These are phyloP conservation scores for Coecobrya sp. DNA, from an alignment of 2,888 invertebrate species.

Conservation along the genomic window DNA sequence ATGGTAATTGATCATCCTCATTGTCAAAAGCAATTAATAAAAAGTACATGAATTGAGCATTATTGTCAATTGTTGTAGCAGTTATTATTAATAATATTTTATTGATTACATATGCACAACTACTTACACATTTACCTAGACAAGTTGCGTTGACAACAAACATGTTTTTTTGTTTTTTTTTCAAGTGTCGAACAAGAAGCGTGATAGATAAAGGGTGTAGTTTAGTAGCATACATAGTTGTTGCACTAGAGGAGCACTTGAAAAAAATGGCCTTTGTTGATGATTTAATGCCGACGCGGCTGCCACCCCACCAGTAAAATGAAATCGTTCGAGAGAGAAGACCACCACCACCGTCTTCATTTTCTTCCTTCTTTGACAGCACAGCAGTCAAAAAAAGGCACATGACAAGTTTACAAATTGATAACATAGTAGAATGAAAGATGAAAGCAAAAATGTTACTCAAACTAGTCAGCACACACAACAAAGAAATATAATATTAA, in stretches of 20 bases:
- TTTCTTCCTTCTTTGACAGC: background rate
- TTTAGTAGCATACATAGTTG: background rate
- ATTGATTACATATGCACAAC: background rate
- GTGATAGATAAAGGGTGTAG: background rate
- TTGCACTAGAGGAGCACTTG: background rate
- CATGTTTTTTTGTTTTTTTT: constrained; percentile 25
- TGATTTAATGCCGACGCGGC: constrained; percentile 19
- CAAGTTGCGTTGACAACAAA: constrained; percentile 28
- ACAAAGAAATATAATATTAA: background rate
- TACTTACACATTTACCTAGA: background rate
- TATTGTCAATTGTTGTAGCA: constrained; percentile 49
- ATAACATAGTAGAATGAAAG: constrained; percentile 9
- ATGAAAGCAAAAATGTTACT: constrained; percentile 3
- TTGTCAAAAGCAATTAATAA: constrained; percentile 26
- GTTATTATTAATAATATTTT: constrained; percentile 26
- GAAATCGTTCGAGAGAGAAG: background rate
- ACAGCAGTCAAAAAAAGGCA: constrained; percentile 20
- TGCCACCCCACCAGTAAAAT: background rate
- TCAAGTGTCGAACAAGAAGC: background rate
- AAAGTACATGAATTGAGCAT: constrained; percentile 34
- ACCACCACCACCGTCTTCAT: constrained; percentile 4
- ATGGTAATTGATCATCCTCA: background rate
- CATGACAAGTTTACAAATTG: constrained; percentile 64
- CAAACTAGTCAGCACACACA: background rate
- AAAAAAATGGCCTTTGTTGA: background rate